Evolutionary conservation across 2,113 vertebrate species (phyloP), one percentile per base, ranked within the genome.

Genomic region (Haemorhous mexicanus): DNA sequence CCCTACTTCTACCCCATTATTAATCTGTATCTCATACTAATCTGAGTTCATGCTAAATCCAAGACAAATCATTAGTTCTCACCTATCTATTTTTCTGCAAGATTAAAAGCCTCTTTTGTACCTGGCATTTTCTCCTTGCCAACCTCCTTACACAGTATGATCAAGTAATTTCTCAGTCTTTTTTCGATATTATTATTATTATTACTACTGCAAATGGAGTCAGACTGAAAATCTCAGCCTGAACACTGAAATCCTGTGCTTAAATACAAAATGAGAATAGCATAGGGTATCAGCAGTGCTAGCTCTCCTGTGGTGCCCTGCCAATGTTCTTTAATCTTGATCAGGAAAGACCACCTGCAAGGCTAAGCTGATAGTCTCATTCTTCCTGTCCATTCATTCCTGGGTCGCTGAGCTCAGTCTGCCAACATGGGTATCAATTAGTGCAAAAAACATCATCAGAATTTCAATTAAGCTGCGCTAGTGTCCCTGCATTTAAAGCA

Each of bases 381-480:
- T 96, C 93, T 96, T 96, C 93, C 94, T 97, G 96, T 91, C 92
- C 95, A 86, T 95, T 96, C 96, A 93, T 93, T 97, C 84, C 94
- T 95, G 94, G 93, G 91, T 96, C n/a, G 69, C 93, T 95, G 93
- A 92, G 94, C 95, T 96, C 82, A 93, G 95, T 90, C 95, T 96
- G 96, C 93, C 94, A 96, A 96, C 92, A 95, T 53, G 79, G 88
- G 88, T 97, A 95, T 96, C 95, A 96, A 96, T 96, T 96, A 97
- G 88, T 75, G 88, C 79, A 96, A 93, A 96, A 93, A 92, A 68
- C 90, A 87, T 93, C 87, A 93, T 88, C 87, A 96, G 96, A 95
- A 97, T 96, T 95, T 94, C 96, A 97, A 97, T 95, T 94, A 97
- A 96, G 79, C 86, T 69, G 61, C 55, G 53, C 43, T 80, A 79